Conservation (phyloP, 2,113 vertebrate species). For the Elephantulus edwardii region DNA sequence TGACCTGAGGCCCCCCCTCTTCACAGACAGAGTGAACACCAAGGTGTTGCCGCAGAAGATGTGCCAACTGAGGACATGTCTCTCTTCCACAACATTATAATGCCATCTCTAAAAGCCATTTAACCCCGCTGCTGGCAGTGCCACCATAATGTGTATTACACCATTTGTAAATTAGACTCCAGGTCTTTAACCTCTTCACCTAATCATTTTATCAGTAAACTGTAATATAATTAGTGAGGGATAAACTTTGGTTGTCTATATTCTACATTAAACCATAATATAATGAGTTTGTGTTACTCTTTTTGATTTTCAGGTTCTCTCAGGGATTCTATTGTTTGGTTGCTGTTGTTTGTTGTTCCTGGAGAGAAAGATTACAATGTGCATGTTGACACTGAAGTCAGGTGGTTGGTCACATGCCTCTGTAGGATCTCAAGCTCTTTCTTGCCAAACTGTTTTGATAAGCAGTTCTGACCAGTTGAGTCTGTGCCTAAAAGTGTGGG, state of each 20-base stretch:
- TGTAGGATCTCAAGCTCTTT: background rate
- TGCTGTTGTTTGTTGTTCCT: background rate
- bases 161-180: background rate
- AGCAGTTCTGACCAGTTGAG: background rate
- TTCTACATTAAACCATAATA: no score
- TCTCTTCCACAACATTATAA: constrained; percentile 9
- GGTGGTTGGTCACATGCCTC: background rate
- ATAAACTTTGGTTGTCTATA: background rate
- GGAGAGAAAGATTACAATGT: background rate
- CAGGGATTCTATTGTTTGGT: background rate
- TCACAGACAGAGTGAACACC: constrained; percentile 42
- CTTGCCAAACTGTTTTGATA: background rate
- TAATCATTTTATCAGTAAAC: background rate
- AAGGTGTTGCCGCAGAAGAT: constrained; percentile 12
- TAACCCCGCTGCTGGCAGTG: background rate
- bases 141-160: background rate
- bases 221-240: background rate
- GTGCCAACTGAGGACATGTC: background rate
- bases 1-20: background rate
- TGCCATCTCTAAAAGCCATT: background rate
- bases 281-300: background rate
- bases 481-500: background rate
- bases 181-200: background rate
- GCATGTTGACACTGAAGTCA: background rate
- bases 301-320: background rate